phyloP scores from a whole-genome alignment of 64 coral and sea anemone genomes.

The Dendrophyllia cribrosa region DNA sequence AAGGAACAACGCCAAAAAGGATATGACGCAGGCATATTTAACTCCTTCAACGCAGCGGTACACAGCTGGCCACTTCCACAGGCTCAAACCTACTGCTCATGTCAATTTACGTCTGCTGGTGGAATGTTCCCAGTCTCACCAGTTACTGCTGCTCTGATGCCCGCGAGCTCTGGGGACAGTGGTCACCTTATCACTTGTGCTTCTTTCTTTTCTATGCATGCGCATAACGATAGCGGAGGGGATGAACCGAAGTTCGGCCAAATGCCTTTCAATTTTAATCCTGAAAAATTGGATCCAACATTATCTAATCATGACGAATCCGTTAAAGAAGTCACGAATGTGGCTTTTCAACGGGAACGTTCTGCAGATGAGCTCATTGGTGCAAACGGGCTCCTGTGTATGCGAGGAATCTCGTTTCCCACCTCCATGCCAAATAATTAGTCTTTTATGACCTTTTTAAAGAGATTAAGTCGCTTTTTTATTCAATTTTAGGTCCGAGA shows the following conservation, averaged over 20 bases:
- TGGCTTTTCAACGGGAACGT: background rate
- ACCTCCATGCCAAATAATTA: background rate
- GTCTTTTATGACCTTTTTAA: background rate
- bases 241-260: background rate
- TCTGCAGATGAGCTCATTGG: conserved; percentile 2
- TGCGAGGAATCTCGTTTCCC: background rate
- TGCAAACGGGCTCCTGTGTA: conserved; percentile 28
- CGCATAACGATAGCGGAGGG: background rate
- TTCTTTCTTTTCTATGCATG: conserved; percentile 5
- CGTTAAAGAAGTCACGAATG: background rate
- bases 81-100: conserved; percentile 2
- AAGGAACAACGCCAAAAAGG: background rate
- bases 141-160: background rate
- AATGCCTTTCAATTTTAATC: background rate
- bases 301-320: background rate
- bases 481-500: background rate
- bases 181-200: conserved; percentile 13
- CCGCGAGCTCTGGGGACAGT: background rate
- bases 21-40: background rate
- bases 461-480: background rate
- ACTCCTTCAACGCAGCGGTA: background rate
- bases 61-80: background rate
- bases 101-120: background rate
- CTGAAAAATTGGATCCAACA: background rate
- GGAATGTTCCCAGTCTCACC: background rate